These are phyloP conservation scores for Anthoscopus minutus DNA, from an alignment of 2,113 vertebrate species.

Conservation along the genomic window DNA sequence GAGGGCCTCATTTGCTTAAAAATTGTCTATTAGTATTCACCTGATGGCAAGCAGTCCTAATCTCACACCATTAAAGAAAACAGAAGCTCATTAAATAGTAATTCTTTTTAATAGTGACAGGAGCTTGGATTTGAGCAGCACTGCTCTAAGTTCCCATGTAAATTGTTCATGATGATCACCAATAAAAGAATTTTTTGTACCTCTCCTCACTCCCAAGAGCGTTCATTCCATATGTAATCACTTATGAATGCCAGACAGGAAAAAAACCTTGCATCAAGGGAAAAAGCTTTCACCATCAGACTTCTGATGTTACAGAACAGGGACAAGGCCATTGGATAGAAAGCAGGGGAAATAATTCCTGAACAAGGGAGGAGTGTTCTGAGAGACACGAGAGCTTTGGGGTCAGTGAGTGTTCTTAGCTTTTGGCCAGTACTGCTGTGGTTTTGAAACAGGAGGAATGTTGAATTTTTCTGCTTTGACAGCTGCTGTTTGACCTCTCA, in stretches of 20 bases:
- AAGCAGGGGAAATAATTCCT: not conserved
- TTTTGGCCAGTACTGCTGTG: not conserved
- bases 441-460: not conserved
- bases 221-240: not conserved
- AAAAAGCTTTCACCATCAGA: not conserved
- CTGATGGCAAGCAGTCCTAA: slow-evolving; percentile 49
- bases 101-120: slow-evolving; percentile 32
- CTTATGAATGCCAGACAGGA: not conserved
- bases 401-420: not conserved
- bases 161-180: slow-evolving; percentile 7
- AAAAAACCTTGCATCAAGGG: not conserved
- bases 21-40: slow-evolving; percentile 54
- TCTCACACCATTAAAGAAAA: slow-evolving; percentile 50
- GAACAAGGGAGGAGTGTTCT: not conserved
- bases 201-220: not conserved
- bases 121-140: not conserved
- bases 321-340: not conserved
- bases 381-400: not conserved
- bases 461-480: not conserved
- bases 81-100: slow-evolving; percentile 59
- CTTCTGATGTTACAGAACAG: not conserved
- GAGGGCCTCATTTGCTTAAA: slow-evolving; percentile 49
- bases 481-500: not conserved
- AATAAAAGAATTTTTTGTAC: not conserved
- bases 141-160: not conserved